These are phyloP conservation scores for Phoxinus phoxinus DNA, from an alignment of 2,113 vertebrate species.

Conservation along the genomic window DNA sequence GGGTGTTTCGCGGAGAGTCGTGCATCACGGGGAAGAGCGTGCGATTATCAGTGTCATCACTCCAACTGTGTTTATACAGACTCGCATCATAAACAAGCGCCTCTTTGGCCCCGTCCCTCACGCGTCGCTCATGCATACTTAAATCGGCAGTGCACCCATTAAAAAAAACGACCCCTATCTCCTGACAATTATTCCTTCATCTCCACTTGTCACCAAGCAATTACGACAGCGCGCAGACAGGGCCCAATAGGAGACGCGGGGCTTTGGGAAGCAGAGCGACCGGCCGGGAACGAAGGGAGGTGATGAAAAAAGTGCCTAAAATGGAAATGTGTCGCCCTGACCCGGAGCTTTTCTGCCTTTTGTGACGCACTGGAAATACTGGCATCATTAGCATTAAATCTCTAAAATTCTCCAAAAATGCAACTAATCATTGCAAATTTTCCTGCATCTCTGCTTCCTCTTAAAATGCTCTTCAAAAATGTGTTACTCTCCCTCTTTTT, in stretches of 20 bases:
- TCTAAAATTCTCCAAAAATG: slow-evolving; percentile 61
- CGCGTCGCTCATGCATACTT: slow-evolving; percentile 95
- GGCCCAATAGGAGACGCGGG: slow-evolving; percentile 84
- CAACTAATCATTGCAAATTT: slow-evolving; percentile 63
- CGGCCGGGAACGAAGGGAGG: slow-evolving; percentile 30
- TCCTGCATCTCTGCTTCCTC: slow-evolving; percentile 65
- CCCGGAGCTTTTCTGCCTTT: slow-evolving; percentile 81
- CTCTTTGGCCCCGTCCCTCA: slow-evolving; percentile 71
- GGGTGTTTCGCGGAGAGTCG: slow-evolving; percentile 63
- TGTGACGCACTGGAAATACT: slow-evolving; percentile 83
- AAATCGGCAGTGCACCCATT: slow-evolving; percentile 94
- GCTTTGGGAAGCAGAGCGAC: slow-evolving; percentile 46
- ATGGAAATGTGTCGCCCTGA: slow-evolving; percentile 93
- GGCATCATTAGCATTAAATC: slow-evolving; percentile 79
- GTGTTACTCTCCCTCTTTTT: slow-evolving; percentile 34
- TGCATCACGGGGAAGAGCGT: slow-evolving; percentile 78
- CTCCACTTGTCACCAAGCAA: slow-evolving; percentile 99
- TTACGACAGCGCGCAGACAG: slow-evolving; percentile 75
- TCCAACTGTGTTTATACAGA: slow-evolving; percentile 98
- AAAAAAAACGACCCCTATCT: slow-evolving; percentile 87
- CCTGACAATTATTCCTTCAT: slow-evolving; percentile 99
- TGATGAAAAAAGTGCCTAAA: slow-evolving; percentile 87
- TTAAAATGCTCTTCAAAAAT: slow-evolving; percentile 75
- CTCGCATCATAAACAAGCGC: slow-evolving; percentile 99
- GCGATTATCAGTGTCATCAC: slow-evolving; percentile 96